A percentile compares a stretch with the other conserved stretches of the same genome.
These are phyloP conservation scores for Nannobrachium achirus DNA, from an alignment of 2,113 vertebrate species.

Conservation along the genomic window DNA sequence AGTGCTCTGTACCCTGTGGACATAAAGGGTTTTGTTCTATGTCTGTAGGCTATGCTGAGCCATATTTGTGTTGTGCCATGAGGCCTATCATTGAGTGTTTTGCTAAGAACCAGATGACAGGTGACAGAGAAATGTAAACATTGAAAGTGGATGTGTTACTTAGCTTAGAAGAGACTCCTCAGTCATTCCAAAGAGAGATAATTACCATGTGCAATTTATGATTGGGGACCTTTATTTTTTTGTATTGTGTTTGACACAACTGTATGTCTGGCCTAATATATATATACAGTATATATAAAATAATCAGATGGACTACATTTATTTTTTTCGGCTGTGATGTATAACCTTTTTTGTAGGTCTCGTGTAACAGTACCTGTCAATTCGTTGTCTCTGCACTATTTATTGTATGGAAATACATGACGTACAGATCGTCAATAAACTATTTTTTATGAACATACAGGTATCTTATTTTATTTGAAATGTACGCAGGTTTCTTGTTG, in stretches of 20 bases:
- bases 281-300: slow-evolving; percentile 9
- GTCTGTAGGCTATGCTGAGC: slow-evolving; percentile 1
- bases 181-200: slow-evolving; percentile 56
- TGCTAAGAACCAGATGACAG: slow-evolving; percentile 27
- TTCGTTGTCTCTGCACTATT: slow-evolving; percentile 59
- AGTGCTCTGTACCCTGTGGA: slow-evolving; percentile 23
- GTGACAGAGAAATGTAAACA: slow-evolving; percentile 6
- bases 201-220: slow-evolving; percentile 57
- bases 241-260: slow-evolving; percentile 30
- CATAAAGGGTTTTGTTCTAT: slow-evolving; percentile 12
- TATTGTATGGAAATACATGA: slow-evolving; percentile 60
- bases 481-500: not conserved
- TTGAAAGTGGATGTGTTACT: slow-evolving; percentile 12
- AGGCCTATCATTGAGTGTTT: slow-evolving; percentile 32
- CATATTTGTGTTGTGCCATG: slow-evolving; percentile 42
- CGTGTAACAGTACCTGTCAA: slow-evolving; percentile 16
- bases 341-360: slow-evolving; percentile 28
- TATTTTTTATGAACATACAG: slow-evolving; percentile 42
- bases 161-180: slow-evolving; percentile 11
- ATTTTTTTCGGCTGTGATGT: slow-evolving; percentile 15
- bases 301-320: slow-evolving; percentile 16
- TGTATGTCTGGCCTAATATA: not conserved
- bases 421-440: slow-evolving; percentile 67
- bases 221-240: slow-evolving; percentile 45
- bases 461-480: slow-evolving; percentile 11